Conservation (phyloP, 2,113 vertebrate species). For the Calidris pugnax region DNA sequence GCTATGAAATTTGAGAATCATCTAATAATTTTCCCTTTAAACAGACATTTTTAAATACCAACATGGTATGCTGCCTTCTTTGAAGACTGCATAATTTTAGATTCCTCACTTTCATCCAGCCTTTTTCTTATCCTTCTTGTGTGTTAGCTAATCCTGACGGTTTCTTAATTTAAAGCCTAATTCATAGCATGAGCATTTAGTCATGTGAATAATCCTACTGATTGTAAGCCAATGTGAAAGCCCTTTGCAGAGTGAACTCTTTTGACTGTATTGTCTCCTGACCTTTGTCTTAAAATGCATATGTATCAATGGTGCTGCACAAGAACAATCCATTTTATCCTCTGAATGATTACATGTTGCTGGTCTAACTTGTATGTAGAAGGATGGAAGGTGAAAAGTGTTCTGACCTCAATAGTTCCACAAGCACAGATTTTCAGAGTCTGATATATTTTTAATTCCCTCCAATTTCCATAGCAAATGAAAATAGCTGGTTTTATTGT, state of each 20-base stretch:
- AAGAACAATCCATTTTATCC: neutral
- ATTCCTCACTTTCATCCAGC: neutral
- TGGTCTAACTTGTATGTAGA: neutral
- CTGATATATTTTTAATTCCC: neutral
- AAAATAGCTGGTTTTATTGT: neutral
- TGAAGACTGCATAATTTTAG: neutral
- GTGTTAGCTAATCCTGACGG: neutral
- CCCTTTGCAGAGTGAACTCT: neutral
- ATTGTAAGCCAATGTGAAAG: neutral
- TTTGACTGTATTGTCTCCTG: neutral
- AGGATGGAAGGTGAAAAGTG: neutral
- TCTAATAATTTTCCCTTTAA: slow-evolving; percentile 4
- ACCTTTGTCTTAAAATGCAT: neutral
- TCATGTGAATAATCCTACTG: neutral
- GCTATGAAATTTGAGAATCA: neutral
- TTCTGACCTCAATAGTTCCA: neutral
- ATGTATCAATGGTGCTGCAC: neutral
- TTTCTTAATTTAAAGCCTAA: neutral
- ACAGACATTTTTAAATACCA: neutral
- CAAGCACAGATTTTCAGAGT: neutral
- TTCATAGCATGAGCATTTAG: neutral
- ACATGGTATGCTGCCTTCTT: neutral
- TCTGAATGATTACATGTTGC: neutral
- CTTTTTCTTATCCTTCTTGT: neutral
- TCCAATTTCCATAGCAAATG: neutral